These are phyloP conservation scores for Portevinia maculata DNA, from an alignment of 2,888 invertebrate species.

Conservation along the genomic window DNA sequence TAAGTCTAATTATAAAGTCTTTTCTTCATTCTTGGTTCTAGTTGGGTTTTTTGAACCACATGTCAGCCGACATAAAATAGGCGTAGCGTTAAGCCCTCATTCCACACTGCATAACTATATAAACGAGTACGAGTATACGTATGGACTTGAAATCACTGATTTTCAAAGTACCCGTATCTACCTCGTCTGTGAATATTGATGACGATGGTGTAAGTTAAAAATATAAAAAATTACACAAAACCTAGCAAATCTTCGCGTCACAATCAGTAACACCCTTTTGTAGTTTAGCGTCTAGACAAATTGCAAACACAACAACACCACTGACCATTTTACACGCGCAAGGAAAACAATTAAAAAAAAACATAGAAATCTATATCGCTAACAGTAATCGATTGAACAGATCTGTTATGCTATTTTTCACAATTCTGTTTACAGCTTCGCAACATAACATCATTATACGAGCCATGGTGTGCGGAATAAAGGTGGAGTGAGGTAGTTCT, in stretches of 20 bases:
- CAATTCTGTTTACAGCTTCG: not conserved
- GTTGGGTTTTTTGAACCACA: constrained; percentile 33
- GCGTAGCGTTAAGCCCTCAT: constrained; percentile 64
- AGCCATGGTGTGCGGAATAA: constrained; percentile 21
- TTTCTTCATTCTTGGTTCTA: constrained; percentile 25
- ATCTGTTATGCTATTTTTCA: constrained; percentile 25
- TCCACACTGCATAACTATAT: constrained; percentile 35
- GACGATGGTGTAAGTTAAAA: constrained; percentile 38
- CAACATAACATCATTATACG: constrained; percentile 29
- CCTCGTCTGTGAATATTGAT: constrained; percentile 35
- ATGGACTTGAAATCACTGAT: constrained; percentile 60
- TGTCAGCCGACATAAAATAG: constrained; percentile 52
- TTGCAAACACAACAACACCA: constrained; percentile 70
- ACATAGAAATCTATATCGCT: constrained; percentile 53
- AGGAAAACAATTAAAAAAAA: constrained; percentile 63
- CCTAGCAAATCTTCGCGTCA: constrained; percentile 62
- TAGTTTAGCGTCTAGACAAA: constrained; percentile 73
- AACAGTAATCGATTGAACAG: constrained; percentile 69
- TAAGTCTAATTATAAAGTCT: constrained; percentile 70
- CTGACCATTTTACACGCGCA: constrained; percentile 4
- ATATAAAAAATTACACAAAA: constrained; percentile 9
- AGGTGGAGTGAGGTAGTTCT: constrained; percentile 27
- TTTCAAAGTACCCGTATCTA: constrained; percentile 47
- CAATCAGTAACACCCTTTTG: constrained; percentile 74
- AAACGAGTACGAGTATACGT: not conserved